A percentile compares a stretch with the other conserved stretches of the same genome.
These are phyloP conservation scores for Cotesia typhae DNA, from an alignment of 1,140 invertebrate genomes.

Conservation along the genomic window DNA sequence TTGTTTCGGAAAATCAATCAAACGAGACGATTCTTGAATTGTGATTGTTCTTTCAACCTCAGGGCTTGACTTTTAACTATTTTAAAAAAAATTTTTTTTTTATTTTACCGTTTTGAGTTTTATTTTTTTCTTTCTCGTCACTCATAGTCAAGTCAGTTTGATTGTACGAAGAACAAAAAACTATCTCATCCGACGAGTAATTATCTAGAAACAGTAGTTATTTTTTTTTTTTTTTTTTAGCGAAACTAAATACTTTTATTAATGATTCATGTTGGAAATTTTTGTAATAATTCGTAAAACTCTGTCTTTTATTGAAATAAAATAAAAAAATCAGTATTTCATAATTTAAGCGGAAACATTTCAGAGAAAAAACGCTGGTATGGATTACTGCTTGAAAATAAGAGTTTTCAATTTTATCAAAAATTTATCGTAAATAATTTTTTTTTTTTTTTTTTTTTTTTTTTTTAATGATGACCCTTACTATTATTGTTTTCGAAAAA, in stretches of 20 bases:
- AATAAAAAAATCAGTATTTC: no score
- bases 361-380: no score
- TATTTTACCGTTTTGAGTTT: no score
- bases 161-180: slow-evolving; percentile 6
- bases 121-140: not conserved
- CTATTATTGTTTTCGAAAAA: no score
- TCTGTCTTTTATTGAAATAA: no score
- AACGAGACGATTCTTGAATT: slow-evolving; percentile 38
- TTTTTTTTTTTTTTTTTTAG: not conserved
- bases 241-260: not conserved
- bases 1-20: slow-evolving; percentile 44
- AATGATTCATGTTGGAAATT: not conserved
- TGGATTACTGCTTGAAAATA: no score
- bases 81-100: not conserved
- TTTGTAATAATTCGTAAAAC: no score
- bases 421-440: no score
- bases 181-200: slow-evolving; percentile 5
- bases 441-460: no score
- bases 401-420: no score
- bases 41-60: slow-evolving; percentile 40
- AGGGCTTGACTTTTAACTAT: not conserved
- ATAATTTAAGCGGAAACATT: no score
- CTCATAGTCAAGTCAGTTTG: slow-evolving; percentile 1
- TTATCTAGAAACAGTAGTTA: not conserved
- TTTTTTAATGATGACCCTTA: no score